Conservation (phyloP, 2,113 vertebrate species). For the Phylloscopus whistleri region DNA sequence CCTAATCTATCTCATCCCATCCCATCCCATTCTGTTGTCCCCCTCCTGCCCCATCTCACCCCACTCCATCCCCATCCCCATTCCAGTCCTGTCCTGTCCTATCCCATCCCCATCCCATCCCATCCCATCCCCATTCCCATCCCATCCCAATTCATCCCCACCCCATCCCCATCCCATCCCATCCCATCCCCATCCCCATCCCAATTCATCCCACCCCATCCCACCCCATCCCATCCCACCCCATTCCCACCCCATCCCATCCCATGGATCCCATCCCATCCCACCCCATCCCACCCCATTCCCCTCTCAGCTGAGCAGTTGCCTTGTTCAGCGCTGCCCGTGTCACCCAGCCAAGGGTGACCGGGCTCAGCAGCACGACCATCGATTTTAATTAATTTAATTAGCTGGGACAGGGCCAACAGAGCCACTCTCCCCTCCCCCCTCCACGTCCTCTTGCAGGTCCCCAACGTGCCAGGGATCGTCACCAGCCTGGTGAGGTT, state of each 20-base stretch:
- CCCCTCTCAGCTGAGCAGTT: background rate
- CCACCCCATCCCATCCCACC: background rate
- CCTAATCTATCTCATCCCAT: no score
- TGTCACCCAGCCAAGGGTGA: background rate
- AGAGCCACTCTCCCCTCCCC: background rate
- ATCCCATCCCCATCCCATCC: background rate
- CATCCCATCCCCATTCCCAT: no score
- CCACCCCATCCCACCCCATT: background rate
- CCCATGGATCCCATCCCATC: background rate
- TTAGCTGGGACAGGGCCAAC: background rate
- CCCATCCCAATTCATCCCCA: background rate
- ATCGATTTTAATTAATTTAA: constrained; percentile 39
- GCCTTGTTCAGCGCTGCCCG: fast-evolving
- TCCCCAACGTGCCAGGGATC: constrained; percentile 89
- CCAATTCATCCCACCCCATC: background rate
- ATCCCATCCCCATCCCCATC: no score
- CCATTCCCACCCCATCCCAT: no score
- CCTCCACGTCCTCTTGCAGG: constrained; percentile 58
- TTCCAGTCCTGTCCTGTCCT: no score
- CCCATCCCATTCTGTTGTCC: background rate
- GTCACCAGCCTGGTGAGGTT: constrained; percentile 86
- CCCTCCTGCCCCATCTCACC: no score
- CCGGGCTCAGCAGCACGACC: background rate
- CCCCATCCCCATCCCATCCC: background rate
- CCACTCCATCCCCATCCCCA: no score